Base-by-base conservation (phyloP, 1,140 invertebrate genomes). In the Drosophila sucinea region DNA sequence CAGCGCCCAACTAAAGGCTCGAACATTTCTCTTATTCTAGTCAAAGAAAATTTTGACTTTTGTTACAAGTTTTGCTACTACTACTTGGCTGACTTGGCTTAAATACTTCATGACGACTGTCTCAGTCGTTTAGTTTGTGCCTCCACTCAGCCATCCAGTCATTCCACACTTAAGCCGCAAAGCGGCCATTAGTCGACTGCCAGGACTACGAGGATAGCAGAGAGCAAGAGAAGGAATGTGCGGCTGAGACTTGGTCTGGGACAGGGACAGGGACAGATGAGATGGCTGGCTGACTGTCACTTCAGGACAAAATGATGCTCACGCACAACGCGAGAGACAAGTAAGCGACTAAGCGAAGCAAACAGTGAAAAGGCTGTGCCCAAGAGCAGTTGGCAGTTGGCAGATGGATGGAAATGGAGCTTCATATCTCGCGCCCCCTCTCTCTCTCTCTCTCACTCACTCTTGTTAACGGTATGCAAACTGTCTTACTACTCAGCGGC, bases 151-250 rank as follows among this genome's bases (percentile, higher is more conserved):
- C 33, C 44, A 51, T 17, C 4, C n/a, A 55, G 29, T 23, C 51
- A 44, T 47, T 58, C 61, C 35, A 29, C 84, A 82, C 79, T 79
- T 77, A 71, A 87, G 79, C 83, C 83, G 76, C 83, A 86, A 87
- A 86, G 83, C 83, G 81, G 83, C 83, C 83, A 86, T 86, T 86
- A 86, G 70, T 69, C 67, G 70, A 73, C 83, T 73, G 73, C 56
- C 32, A 33, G 29, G 32, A 33, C 25, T 17, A 17, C 17, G 17
- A 17, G 17, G 17, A 17, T 17, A 17, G 17, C 17, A 17, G 17
- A 17, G 17, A 5, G 41, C 40, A 40, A 30, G 23, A 17, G 25
- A 32, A 30, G 25, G 29, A 67, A 67, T 33, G 23, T 25, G 44
- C 27, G 40, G n/a, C 1, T 69, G 40, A 33, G 60, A 44, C n/a